These are phyloP conservation scores for Oenanthe oenanthe DNA, from an alignment of 2,113 vertebrate genomes.

Conservation along the genomic window DNA sequence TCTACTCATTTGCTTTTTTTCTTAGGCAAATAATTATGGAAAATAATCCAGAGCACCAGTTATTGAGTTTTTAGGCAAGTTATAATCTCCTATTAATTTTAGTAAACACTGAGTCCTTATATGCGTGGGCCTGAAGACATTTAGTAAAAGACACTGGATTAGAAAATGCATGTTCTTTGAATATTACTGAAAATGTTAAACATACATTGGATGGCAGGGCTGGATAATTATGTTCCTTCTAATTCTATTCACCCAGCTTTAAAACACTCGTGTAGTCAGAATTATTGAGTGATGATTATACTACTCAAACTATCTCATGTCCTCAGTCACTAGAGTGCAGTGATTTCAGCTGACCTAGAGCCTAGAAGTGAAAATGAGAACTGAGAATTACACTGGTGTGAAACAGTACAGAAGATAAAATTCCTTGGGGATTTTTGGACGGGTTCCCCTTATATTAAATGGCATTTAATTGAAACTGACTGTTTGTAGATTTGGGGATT, in stretches of 20 bases:
- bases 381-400: rapidly evolving
- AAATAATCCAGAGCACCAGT: neutral
- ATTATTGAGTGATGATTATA: neutral
- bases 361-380: neutral
- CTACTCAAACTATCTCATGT: neutral
- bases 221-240: neutral
- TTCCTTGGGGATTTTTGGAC: neutral
- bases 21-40: neutral
- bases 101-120: neutral
- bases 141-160: neutral
- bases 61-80: neutral
- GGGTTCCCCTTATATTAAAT: neutral
- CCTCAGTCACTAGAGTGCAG: neutral
- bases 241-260: neutral
- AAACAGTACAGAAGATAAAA: neutral
- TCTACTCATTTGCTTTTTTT: neutral
- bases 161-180: neutral
- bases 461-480: neutral
- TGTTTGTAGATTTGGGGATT: neutral
- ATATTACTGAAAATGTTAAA: neutral
- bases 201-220: neutral
- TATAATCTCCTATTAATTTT: neutral
- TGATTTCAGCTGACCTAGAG: neutral
- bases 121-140: neutral
- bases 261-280: neutral